Evolutionary conservation across 1,140 invertebrate genomes (phyloP).

Genomic region (Drosophila asahinai): DNA sequence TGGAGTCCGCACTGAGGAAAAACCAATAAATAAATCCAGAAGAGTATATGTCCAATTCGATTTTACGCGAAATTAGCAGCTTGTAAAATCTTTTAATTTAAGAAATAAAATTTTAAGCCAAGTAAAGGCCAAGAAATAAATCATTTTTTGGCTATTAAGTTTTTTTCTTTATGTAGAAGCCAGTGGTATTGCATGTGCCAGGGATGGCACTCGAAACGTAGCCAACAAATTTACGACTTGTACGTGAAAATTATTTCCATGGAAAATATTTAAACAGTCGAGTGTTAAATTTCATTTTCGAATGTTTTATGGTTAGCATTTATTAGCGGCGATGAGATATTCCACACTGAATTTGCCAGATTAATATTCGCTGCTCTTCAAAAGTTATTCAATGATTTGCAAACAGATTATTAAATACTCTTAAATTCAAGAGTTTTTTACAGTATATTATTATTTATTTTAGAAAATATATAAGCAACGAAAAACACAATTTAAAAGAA

Average conservation of each 20-base stretch:
- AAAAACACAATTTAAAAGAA: too few species aligned
- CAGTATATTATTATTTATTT: not conserved
- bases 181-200: conserved; percentile 16
- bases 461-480: not conserved
- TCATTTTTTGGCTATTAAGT: conserved; percentile 6
- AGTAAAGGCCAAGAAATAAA: conserved; percentile 7
- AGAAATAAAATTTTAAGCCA: not conserved
- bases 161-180: conserved; percentile 1
- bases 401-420: conserved; percentile 7
- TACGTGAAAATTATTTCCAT: conserved; percentile 51
- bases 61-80: too few species aligned
- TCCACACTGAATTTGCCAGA: not conserved
- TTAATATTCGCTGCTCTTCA: not conserved
- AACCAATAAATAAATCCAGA: too few species aligned
- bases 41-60: too few species aligned
- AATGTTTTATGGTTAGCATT: conserved; percentile 27
- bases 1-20: not conserved
- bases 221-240: conserved; percentile 48
- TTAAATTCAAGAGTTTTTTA: not conserved
- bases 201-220: conserved; percentile 35
- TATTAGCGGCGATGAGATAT: not conserved
- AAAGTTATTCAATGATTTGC: conserved; percentile 12
- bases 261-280: conserved; percentile 22
- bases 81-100: not conserved
- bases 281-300: conserved; percentile 30